A percentile compares a stretch with the other conserved stretches of the same genome.
phyloP scores from a whole-genome alignment of 2,888 invertebrate species.

The Drosophila diplacantha region DNA sequence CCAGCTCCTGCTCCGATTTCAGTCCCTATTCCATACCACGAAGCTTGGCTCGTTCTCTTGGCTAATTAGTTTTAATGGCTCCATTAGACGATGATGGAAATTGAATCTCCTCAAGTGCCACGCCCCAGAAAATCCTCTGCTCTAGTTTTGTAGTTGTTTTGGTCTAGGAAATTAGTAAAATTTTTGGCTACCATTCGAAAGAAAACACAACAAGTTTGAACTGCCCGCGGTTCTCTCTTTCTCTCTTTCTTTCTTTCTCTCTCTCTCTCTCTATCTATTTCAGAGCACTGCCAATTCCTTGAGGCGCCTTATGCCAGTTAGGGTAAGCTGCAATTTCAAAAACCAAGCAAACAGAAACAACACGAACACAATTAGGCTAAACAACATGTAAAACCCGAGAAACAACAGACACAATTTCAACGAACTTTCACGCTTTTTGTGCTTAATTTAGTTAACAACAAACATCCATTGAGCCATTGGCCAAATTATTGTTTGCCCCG shows the following conservation, averaged over 20 bases:
- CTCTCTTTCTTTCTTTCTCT: slow-evolving; percentile 50
- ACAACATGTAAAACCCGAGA: slow-evolving; percentile 25
- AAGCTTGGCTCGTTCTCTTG: slow-evolving; percentile 27
- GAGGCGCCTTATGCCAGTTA: slow-evolving; percentile 76
- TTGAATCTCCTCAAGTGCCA: slow-evolving; percentile 32
- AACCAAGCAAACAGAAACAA: slow-evolving; percentile 39
- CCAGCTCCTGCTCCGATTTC: slow-evolving; percentile 31
- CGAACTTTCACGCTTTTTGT: slow-evolving; percentile 24
- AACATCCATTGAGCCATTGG: slow-evolving; percentile 45
- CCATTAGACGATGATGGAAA: slow-evolving; percentile 46
- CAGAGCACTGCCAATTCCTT: slow-evolving; percentile 71
- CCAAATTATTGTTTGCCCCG: slow-evolving; percentile 67
- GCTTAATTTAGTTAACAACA: slow-evolving; percentile 56
- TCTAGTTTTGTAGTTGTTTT: slow-evolving; percentile 26
- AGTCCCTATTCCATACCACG: slow-evolving; percentile 26
- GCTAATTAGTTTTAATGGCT: slow-evolving; percentile 44
- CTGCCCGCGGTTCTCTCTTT: slow-evolving; percentile 57
- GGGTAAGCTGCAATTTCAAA: slow-evolving; percentile 70
- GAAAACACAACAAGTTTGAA: slow-evolving; percentile 58
- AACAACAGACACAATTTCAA: slow-evolving; percentile 11
- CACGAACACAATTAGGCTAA: slow-evolving; percentile 32
- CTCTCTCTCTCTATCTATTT: slow-evolving; percentile 68
- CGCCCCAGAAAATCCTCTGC: slow-evolving; percentile 18
- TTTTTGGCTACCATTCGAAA: slow-evolving; percentile 41
- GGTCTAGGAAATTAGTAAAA: slow-evolving; percentile 32